A percentile compares a stretch with the other conserved stretches of the same genome.
phyloP scores from a whole-genome alignment of 2,888 invertebrate genomes.

The Cataglyphis rosenhaueri region DNA sequence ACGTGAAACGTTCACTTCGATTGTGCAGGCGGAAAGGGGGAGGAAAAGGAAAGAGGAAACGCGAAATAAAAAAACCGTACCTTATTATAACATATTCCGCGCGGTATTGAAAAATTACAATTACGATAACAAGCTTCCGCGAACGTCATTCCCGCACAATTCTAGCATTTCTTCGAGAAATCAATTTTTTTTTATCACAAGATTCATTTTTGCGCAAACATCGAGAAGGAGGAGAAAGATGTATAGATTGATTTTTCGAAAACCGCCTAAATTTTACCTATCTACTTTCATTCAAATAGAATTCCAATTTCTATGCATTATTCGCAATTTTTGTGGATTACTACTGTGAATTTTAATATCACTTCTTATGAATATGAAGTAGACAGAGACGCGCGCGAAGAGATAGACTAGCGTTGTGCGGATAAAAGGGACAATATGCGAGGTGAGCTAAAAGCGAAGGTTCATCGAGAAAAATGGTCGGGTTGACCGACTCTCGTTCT shows the following conservation, averaged over 20 bases:
- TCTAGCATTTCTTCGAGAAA: not conserved
- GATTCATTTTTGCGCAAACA: not conserved
- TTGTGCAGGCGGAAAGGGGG: conserved; percentile 9
- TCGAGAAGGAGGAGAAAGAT: not conserved
- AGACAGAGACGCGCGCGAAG: conserved; percentile 2
- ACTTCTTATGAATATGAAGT: conserved; percentile 49
- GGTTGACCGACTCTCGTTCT: not conserved
- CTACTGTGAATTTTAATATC: conserved; percentile 39
- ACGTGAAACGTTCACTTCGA: conserved; percentile 34
- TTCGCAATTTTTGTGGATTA: conserved; percentile 36
- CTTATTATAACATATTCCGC: conserved; percentile 35
- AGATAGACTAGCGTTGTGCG: not conserved
- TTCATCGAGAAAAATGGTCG: not conserved
- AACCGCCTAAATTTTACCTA: conserved; percentile 5
- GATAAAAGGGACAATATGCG: conserved; percentile 34
- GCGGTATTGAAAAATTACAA: conserved; percentile 39
- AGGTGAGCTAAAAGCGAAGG: not conserved
- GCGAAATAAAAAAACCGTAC: conserved; percentile 38
- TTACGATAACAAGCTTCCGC: not conserved
- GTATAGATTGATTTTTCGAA: not conserved
- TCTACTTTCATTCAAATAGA: conserved; percentile 16
- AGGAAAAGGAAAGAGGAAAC: not conserved
- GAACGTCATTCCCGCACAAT: not conserved
- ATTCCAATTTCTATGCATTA: conserved; percentile 42
- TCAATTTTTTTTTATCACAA: not conserved